phyloP scores from a whole-genome alignment of 2,888 invertebrate genomes.

The Drosophila imparisetae region DNA sequence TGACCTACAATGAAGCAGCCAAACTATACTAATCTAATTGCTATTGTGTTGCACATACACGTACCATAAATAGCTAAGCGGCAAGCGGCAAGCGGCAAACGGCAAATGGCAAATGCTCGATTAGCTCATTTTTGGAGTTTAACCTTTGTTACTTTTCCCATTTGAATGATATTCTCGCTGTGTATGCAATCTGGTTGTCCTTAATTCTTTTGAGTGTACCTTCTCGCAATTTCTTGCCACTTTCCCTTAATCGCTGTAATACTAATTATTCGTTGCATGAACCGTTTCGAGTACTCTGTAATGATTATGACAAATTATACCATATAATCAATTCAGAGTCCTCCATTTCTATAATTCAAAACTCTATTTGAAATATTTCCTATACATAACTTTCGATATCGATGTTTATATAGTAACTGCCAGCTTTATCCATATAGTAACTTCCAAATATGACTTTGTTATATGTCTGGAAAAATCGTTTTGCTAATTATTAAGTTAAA shows the following conservation, averaged over 20 bases:
- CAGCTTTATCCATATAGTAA: background rate
- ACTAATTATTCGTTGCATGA: too few relatives aligned
- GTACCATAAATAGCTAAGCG: slow-evolving; percentile 1
- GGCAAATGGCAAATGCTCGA: background rate
- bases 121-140: background rate
- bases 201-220: background rate
- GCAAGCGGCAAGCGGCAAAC: accelerated
- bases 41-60: slow-evolving; percentile 26
- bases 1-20: slow-evolving; percentile 54
- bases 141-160: background rate
- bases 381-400: background rate
- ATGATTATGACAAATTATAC: too few relatives aligned
- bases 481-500: background rate
- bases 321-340: too few relatives aligned
- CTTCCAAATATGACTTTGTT: background rate
- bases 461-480: background rate
- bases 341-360: too few relatives aligned
- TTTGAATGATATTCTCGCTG: background rate
- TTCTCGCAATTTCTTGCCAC: too few relatives aligned
- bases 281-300: too few relatives aligned
- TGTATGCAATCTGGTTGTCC: background rate
- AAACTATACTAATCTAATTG: slow-evolving; percentile 26
- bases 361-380: too few relatives aligned
- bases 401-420: background rate
- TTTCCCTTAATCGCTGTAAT: too few relatives aligned